These are phyloP conservation scores for Poeciliopsis retropinna DNA, from an alignment of 2,113 vertebrate species.

Conservation along the genomic window DNA sequence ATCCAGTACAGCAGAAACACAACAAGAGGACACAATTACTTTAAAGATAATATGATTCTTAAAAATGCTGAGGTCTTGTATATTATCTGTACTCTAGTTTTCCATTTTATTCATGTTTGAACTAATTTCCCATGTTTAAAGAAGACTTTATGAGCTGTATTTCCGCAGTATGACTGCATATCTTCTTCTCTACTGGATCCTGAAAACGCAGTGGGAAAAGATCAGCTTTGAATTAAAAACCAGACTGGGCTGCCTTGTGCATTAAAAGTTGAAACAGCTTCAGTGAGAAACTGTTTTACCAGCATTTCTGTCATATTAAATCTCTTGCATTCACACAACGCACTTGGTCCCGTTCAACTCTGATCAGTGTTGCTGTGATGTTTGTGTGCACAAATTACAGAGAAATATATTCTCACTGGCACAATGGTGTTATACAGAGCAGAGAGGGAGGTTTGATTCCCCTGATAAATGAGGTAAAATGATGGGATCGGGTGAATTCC, in stretches of 20 bases:
- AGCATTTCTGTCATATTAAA: not conserved
- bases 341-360: not conserved
- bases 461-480: not conserved
- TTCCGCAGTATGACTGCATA: not conserved
- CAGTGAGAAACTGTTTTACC: not conserved
- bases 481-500: not conserved
- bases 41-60: no score
- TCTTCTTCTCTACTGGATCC: not conserved
- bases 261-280: not conserved
- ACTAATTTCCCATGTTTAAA: not conserved
- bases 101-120: not conserved
- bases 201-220: not conserved
- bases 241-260: not conserved
- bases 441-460: not conserved
- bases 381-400: not conserved
- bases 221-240: not conserved
- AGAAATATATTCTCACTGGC: not conserved
- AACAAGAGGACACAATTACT: not conserved
- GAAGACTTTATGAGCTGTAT: not conserved
- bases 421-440: not conserved
- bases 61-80: not conserved
- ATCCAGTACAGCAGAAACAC: not conserved
- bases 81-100: not conserved
- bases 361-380: not conserved
- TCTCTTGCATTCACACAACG: not conserved